Conservation (phyloP, 2,797 vertebrate genomes). For the Avahi laniger region DNA sequence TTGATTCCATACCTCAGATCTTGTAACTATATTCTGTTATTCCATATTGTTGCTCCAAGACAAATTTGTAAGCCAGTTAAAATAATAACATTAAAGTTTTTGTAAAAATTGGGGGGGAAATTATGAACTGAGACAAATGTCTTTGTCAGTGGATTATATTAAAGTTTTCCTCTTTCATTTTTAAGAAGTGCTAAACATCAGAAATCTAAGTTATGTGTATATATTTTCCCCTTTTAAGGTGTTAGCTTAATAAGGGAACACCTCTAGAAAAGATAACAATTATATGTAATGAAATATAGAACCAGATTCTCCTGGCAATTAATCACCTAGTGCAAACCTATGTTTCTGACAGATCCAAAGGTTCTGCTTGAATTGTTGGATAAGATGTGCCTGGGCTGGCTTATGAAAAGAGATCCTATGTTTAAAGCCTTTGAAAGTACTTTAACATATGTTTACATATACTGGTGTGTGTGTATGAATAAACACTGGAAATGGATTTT, state of each 20-base stretch:
- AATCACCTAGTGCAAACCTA: conserved; percentile 9
- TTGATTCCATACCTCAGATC: background rate
- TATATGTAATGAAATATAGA: conserved; percentile 21
- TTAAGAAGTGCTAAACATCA: conserved; percentile 23
- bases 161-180: background rate
- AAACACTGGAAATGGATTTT: conserved; percentile 20
- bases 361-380: conserved; percentile 1
- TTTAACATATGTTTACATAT: background rate
- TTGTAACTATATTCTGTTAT: background rate
- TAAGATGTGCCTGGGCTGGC: conserved; percentile 22
- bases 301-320: background rate
- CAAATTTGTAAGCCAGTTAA: background rate
- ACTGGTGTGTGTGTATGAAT: background rate
- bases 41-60: background rate
- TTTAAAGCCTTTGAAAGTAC: background rate
- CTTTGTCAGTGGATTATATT: background rate
- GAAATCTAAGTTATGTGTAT: background rate
- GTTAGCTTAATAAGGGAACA: conserved; percentile 25
- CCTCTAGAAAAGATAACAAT: conserved; percentile 34
- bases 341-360: conserved; percentile 15
- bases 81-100: background rate
- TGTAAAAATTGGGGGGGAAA: background rate
- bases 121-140: background rate
- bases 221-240: background rate
- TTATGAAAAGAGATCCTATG: background rate